Percentiles rank a stretch among this genome's conserved stretches.
These are phyloP conservation scores for Asbolus verrucosus DNA, from an alignment of 1,140 invertebrate species.

Conservation along the genomic window DNA sequence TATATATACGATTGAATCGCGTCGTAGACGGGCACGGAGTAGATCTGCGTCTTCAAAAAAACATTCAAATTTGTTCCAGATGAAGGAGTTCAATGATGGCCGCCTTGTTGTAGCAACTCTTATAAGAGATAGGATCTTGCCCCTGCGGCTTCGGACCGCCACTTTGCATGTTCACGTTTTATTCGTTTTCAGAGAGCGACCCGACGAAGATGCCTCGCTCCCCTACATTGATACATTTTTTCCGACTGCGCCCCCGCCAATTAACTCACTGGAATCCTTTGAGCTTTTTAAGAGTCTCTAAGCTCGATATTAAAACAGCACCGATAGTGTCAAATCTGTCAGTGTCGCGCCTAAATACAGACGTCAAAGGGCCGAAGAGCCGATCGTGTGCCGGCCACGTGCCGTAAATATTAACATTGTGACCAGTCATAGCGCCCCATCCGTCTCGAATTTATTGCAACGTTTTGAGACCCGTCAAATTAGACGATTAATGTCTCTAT, in stretches of 20 bases:
- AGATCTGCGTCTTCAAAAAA: constrained; percentile 49
- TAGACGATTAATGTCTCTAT: no score
- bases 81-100: constrained; percentile 53
- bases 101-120: constrained; percentile 47
- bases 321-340: constrained; percentile 43
- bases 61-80: constrained; percentile 52
- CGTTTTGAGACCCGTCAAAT: constrained; percentile 38
- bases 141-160: constrained; percentile 46
- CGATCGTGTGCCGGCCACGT: constrained; percentile 27
- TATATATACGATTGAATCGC: constrained; percentile 39
- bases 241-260: not conserved
- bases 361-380: constrained; percentile 32
- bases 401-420: constrained; percentile 45
- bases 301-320: constrained; percentile 40
- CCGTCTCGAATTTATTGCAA: constrained; percentile 40
- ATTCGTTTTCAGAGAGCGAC: not conserved
- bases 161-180: constrained; percentile 49
- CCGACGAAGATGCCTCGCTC: no score
- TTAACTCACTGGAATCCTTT: constrained; percentile 29
- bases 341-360: constrained; percentile 31
- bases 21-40: constrained; percentile 30
- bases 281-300: constrained; percentile 25
- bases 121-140: constrained; percentile 20
- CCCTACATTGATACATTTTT: no score
- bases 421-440: constrained; percentile 37